Evolutionary conservation across 1,140 invertebrate genomes (phyloP).

Genomic region (Drosophila jambulina): DNA sequence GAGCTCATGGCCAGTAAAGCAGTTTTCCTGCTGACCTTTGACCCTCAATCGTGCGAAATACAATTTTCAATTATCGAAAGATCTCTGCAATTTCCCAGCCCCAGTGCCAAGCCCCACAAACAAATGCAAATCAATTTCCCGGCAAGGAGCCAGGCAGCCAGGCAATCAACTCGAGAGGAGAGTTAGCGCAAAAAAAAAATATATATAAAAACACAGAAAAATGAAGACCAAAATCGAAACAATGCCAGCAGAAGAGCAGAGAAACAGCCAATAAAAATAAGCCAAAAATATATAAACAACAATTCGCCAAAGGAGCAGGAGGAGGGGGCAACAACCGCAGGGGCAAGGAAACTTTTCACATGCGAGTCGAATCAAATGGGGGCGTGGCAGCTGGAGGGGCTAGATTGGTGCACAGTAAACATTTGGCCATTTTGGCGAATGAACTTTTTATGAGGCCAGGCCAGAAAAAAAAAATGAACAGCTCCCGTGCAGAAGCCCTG

Average conservation of each 20-base stretch:
- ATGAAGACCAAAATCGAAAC: conserved; percentile 47
- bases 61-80: conserved; percentile 72
- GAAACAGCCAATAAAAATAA: conserved; percentile 71
- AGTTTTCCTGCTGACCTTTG: conserved; percentile 17
- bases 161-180: conserved; percentile 37
- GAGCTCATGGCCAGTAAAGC: conserved; percentile 12
- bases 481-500: conserved; percentile 10
- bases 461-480: conserved; percentile 14
- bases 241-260: conserved; percentile 56
- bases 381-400: conserved; percentile 26
- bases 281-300: conserved; percentile 75
- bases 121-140: conserved; percentile 64
- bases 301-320: conserved; percentile 44
- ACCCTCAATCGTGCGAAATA: conserved; percentile 42
- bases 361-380: conserved; percentile 13
- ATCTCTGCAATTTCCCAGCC: conserved; percentile 52
- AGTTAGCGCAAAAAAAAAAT: neutral
- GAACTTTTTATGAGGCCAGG: conserved; percentile 71
- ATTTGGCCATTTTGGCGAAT: conserved; percentile 74
- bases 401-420: conserved; percentile 47
- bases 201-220: conserved; percentile 8
- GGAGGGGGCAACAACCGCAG: conserved; percentile 49
- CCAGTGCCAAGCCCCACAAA: conserved; percentile 2
- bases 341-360: conserved; percentile 26
- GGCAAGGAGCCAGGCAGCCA: conserved; percentile 52